Percentiles rank a stretch among this genome's conserved stretches.
Evolutionary conservation across 2,797 vertebrate genomes (phyloP).

Genomic region (Crocidura indochinensis): DNA sequence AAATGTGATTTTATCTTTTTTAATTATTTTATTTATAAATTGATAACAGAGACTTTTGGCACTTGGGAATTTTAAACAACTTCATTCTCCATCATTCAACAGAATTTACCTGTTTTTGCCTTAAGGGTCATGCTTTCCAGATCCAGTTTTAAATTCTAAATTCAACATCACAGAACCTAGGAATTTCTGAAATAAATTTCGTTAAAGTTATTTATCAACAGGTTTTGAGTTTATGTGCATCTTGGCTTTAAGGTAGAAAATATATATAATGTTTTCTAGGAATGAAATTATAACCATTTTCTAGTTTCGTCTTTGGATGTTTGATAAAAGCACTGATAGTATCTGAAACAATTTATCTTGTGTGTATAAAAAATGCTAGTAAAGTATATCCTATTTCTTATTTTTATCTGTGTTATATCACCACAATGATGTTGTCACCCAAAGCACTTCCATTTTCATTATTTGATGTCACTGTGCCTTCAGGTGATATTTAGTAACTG

Average conservation of each 20-base stretch:
- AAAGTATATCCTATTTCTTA: background rate
- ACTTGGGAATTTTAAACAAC: background rate
- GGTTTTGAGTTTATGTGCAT: background rate
- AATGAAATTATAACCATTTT: background rate
- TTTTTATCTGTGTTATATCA: background rate
- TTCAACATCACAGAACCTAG: background rate
- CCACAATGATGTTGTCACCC: background rate
- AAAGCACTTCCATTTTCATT: background rate
- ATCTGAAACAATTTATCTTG: background rate
- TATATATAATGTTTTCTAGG: constrained; percentile 2
- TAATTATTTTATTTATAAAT: no score
- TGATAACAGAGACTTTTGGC: background rate
- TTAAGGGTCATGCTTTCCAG: no score
- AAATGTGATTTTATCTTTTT: no score
- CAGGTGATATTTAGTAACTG: background rate
- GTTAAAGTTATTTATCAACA: background rate
- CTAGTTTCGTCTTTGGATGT: background rate
- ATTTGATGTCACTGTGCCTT: background rate
- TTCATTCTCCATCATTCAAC: background rate
- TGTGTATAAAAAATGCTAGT: background rate
- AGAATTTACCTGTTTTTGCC: background rate
- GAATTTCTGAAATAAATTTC: background rate
- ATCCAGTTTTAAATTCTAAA: background rate
- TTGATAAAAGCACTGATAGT: background rate
- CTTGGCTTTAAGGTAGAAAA: background rate